Evolutionary conservation across 1,140 invertebrate species (phyloP).

Genomic region (Galendromus occidentalis): DNA sequence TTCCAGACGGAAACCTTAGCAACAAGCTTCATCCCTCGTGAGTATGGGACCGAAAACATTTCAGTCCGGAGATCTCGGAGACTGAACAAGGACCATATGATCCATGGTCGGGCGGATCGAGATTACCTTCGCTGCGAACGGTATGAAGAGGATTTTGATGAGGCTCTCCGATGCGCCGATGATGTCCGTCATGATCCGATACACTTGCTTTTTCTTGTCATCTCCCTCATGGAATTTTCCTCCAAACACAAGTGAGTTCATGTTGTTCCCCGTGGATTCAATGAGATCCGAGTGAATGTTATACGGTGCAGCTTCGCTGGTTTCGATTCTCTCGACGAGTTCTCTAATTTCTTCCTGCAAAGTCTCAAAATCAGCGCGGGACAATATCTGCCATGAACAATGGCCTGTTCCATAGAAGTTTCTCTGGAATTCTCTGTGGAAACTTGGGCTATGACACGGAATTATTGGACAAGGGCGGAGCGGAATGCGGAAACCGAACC

Average conservation of each 20-base stretch:
- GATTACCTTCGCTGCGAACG: constrained; percentile 3
- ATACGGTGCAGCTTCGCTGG: background rate
- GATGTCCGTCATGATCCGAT: constrained; percentile 9
- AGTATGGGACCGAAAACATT: background rate
- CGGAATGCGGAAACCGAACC: too few species aligned
- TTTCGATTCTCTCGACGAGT: constrained; percentile 15
- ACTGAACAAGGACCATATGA: background rate
- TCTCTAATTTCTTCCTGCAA: constrained; percentile 17
- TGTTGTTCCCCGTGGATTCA: constrained; percentile 18
- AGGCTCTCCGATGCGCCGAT: background rate
- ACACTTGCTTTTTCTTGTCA: constrained; percentile 13
- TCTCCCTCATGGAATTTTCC: constrained; percentile 14
- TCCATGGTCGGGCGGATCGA: background rate
- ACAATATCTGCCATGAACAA: too few species aligned
- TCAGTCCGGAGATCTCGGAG: background rate
- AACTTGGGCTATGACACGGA: too few species aligned
- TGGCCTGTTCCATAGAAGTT: too few species aligned
- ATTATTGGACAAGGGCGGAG: too few species aligned
- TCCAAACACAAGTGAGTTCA: constrained; percentile 17
- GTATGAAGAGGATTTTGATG: background rate
- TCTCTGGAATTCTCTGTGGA: too few species aligned
- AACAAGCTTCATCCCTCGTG: background rate
- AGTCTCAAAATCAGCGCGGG: background rate
- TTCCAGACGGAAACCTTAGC: background rate
- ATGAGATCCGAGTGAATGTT: constrained; percentile 13